Percentiles rank a stretch among this genome's conserved stretches.
Conservation (phyloP, 2,888 invertebrate species). For the Crematogaster levior region DNA sequence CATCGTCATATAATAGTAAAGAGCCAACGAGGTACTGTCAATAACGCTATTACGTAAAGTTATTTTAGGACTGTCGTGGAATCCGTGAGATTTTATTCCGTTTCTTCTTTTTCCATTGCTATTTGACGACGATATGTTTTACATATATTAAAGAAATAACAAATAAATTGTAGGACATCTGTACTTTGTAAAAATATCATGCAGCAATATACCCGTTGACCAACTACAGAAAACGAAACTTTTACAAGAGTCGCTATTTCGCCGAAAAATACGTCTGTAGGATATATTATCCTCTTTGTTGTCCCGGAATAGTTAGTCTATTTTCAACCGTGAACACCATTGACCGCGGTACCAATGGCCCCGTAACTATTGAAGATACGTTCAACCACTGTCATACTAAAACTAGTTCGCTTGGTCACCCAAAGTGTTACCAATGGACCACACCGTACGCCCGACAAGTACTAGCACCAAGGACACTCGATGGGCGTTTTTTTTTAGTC, state of each 20-base stretch:
- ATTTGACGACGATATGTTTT: not conserved
- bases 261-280: not conserved
- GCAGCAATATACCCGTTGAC: no score
- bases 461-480: not conserved
- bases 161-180: not conserved
- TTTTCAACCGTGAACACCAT: conserved; percentile 35
- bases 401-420: conserved; percentile 28
- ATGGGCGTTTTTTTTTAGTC: conserved; percentile 1
- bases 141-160: not conserved
- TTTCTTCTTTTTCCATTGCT: not conserved
- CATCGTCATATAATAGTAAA: not conserved
- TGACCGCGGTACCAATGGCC: conserved; percentile 28
- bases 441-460: not conserved
- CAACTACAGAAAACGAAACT: no score
- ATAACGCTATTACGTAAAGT: not conserved
- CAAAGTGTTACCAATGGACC: conserved; percentile 20
- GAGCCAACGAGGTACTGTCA: not conserved
- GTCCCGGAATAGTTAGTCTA: conserved; percentile 12
- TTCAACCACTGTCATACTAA: not conserved
- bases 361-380: conserved; percentile 26
- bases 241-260: not conserved
- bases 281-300: not conserved
- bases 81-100: not conserved
- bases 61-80: not conserved
- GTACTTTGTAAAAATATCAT: not conserved